Base-by-base conservation (phyloP, 2,888 invertebrate genomes). In the Elegia similella region DNA sequence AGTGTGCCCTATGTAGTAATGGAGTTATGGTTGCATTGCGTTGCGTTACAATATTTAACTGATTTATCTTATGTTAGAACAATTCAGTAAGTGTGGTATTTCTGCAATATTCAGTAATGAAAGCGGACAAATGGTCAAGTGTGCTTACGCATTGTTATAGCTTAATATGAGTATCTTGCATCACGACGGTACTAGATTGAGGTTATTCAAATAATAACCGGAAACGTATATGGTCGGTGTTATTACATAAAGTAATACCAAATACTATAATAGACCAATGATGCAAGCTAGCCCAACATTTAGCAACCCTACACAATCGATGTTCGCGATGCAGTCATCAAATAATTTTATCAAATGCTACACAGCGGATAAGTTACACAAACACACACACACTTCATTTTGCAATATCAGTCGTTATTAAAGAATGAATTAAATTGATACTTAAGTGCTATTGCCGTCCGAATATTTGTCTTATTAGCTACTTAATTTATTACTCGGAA, bases 141-240 rank as follows among this genome's bases (percentile, higher is more conserved):
- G 38, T 55, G 30, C 29, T 7, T 56, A 47, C 13, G 23, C 42
- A 38, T 16, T 46, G 44, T 6, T 17, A 42, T 46, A 29, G 64
- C 64, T 64, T 57, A 52, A 62, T 59, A 44, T 57, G 60, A 23
- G 23, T 23, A 23, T 23, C 23, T 72, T 70, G 61, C 70, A 58
- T 64, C 66, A 23, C 23, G 2, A 67, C 56, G 43, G 38, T 48
- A 16, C 59, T 58, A 59, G 52, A 65, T 64, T 70, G 66, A 66
- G 65, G 69, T 72, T 75, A 73, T 72, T 74, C 73, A 73, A 76
- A 74, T 78, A 76, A 76, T 71, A 63, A 68, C 68, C 59, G 67
- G 65, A 73, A 73, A 63, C 59, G 58, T 56, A 48, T 42, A 48
- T 61, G 59, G 23, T 23, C 23, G 23, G 59, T 59, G 48, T 50